These are phyloP conservation scores for Oryzias melastigma DNA, from an alignment of 2,113 vertebrate genomes.

Conservation along the genomic window DNA sequence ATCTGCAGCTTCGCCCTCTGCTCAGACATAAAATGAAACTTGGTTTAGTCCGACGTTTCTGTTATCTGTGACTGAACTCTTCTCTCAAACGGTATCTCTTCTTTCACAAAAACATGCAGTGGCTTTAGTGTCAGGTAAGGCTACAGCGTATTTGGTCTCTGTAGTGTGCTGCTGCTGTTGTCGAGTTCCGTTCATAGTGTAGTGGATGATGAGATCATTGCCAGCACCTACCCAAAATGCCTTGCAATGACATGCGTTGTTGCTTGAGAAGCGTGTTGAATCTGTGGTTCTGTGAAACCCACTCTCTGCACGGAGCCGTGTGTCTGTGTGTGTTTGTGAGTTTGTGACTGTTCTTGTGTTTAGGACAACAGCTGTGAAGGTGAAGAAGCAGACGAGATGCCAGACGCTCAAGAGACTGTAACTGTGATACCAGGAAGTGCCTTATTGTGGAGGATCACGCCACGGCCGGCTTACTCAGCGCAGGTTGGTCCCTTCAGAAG, in stretches of 20 bases:
- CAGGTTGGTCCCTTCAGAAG: constrained; percentile 76
- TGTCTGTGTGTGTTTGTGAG: background rate
- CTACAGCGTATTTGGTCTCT: constrained; percentile 47
- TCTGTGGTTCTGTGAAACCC: constrained; percentile 52
- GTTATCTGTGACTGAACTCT: constrained; percentile 35
- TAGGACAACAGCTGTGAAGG: constrained; percentile 76
- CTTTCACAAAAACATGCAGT: constrained; percentile 69
- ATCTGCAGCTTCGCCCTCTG: background rate
- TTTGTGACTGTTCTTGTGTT: constrained; percentile 33
- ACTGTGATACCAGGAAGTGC: constrained; percentile 92
- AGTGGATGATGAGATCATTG: constrained; percentile 61
- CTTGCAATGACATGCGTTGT: constrained; percentile 64
- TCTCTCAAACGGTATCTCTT: constrained; percentile 62
- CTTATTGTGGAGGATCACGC: constrained; percentile 91
- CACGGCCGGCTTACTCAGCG: constrained; percentile 86
- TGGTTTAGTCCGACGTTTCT: constrained; percentile 13
- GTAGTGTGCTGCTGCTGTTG: constrained; percentile 64
- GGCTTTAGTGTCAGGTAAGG: constrained; percentile 71
- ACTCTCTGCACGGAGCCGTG: constrained; percentile 35
- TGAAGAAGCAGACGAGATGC: constrained; percentile 84
- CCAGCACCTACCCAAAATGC: constrained; percentile 57
- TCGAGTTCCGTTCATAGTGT: constrained; percentile 62
- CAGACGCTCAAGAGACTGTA: constrained; percentile 88
- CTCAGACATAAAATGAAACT: constrained; percentile 20
- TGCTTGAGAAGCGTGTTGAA: constrained; percentile 63